Evolutionary conservation across 2,888 invertebrate species (phyloP).

Genomic region (Vesta saturnalis): DNA sequence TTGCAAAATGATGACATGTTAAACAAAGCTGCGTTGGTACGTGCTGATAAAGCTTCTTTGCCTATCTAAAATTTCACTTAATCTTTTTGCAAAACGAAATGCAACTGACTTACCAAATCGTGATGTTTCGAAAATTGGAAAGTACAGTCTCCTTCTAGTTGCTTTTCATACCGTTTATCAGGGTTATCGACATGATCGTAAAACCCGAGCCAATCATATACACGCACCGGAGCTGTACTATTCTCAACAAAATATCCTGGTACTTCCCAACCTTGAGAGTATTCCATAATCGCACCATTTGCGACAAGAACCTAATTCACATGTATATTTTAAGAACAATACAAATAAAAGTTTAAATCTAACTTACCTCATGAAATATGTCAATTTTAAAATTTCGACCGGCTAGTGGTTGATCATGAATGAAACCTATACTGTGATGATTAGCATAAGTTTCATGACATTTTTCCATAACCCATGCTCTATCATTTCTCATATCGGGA

Average conservation of each 20-base stretch:
- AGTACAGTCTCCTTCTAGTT: conserved; percentile 78
- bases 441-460: conserved; percentile 91
- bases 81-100: background rate
- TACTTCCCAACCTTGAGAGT: conserved; percentile 88
- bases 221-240: conserved; percentile 69
- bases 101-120: conserved; percentile 67
- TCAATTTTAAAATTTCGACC: conserved; percentile 77
- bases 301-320: conserved; percentile 66
- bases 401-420: conserved; percentile 84
- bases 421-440: conserved; percentile 85
- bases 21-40: conserved; percentile 83
- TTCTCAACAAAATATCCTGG: conserved; percentile 81
- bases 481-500: conserved; percentile 73
- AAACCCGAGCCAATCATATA: conserved; percentile 89
- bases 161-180: conserved; percentile 74
- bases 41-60: conserved; percentile 80
- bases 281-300: conserved; percentile 88
- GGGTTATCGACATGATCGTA: conserved; percentile 75
- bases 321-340: background rate
- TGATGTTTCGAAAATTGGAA: conserved; percentile 87
- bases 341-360: no score
- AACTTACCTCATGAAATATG: conserved; percentile 72
- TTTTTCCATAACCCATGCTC: conserved; percentile 81
- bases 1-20: conserved; percentile 92
- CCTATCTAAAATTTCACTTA: conserved; percentile 70